phyloP scores from a whole-genome alignment of 2,113 vertebrate genomes.

The Tricholaema leucomelas region DNA sequence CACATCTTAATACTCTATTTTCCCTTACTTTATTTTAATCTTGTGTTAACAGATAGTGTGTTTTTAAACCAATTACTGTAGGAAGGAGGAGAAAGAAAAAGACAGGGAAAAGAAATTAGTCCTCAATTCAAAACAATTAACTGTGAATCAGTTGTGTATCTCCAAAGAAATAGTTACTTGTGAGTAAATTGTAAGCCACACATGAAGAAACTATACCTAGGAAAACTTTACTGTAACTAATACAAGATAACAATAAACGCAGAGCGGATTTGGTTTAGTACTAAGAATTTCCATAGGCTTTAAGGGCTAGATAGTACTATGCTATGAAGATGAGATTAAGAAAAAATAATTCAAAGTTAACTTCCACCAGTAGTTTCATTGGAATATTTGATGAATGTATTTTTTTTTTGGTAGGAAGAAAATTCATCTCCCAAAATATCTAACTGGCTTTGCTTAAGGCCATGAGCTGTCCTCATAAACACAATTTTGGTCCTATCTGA shows the following conservation, averaged over 20 bases:
- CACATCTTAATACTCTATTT: background rate
- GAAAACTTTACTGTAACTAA: background rate
- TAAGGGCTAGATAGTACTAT: too few relatives aligned
- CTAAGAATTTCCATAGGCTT: background rate
- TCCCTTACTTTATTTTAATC: background rate
- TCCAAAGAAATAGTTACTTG: background rate
- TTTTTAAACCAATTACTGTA: background rate
- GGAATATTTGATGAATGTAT: too few relatives aligned
- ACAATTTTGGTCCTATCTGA: background rate
- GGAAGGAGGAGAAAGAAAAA: background rate
- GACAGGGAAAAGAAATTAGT: background rate
- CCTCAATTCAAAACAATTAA: slow-evolving; percentile 5
- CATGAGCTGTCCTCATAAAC: background rate
- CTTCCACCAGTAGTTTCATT: too few relatives aligned
- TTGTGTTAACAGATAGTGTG: background rate
- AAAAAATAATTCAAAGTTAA: too few relatives aligned
- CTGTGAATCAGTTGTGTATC: background rate
- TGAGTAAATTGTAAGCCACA: background rate
- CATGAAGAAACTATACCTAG: background rate
- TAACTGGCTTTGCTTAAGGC: background rate
- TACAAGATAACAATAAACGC: background rate
- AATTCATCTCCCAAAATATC: too few relatives aligned
- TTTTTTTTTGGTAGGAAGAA: too few relatives aligned
- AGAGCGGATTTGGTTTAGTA: background rate
- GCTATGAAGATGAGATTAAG: too few relatives aligned